Base-by-base conservation (phyloP, 2,888 invertebrate species). In the Halocaridina rubra region DNA sequence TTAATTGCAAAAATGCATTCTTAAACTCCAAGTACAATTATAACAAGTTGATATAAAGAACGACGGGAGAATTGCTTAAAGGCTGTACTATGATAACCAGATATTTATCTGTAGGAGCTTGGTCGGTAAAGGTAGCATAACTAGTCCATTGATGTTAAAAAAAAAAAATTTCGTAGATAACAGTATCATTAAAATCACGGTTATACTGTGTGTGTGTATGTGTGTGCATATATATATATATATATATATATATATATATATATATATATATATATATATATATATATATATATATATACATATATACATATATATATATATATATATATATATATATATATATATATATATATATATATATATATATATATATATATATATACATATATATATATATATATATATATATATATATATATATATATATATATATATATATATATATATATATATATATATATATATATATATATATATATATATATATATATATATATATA, bases 241-340 rank as follows among this genome's bases (percentile, higher is more conserved):
- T 27, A 67, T 67, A 67, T 67, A 67, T 67, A 67, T 67, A 67
- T 67, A 67, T 67, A 27, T 27, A 67, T 67, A 67, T 67, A 67
- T 67, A 67, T 67, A 39, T 13, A 39, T 39, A 39, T 39, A 39
- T 39, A 39, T 39, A 39, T 39, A 39, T 39, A 39, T 39, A 67
- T 67, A 67, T 67, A 67, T 67, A 67, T 67, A 67, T 67, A 67
- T 67, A 67, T 24, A 67, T 67, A 67, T 67, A 24, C 27, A 67
- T 67, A 24, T 67, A 2, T 67, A 22, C 27, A 2, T 67, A 22
- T 27, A 27, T 67, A 27, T 67, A 27, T 67, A 27, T 1, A 64
- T 24, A 64, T 64, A 64, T 24, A 64, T 64, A 39, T 39, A 39
- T 39, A 39, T 39, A 39, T 39, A 39, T 39, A 39, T 39, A 39